phyloP scores from a whole-genome alignment of 1,140 invertebrate species.

The Halyomorpha halys region DNA sequence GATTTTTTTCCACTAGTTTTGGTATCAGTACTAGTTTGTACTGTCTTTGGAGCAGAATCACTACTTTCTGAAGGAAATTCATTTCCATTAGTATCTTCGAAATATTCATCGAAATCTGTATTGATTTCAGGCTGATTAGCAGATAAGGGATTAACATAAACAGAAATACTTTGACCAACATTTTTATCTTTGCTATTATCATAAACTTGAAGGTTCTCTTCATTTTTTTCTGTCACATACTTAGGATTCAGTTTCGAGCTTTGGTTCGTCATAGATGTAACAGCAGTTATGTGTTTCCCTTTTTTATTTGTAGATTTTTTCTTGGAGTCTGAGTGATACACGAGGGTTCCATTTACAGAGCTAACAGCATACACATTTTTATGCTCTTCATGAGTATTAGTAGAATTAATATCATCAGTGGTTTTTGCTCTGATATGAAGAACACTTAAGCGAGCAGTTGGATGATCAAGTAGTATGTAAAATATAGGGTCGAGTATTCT shows the following conservation, averaged over 20 bases:
- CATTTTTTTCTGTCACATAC: conserved; percentile 44
- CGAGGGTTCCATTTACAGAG: conserved; percentile 73
- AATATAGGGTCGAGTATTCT: conserved; percentile 71
- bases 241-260: conserved; percentile 35
- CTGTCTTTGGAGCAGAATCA: background rate
- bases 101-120: conserved; percentile 34
- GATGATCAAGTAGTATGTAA: conserved; percentile 65
- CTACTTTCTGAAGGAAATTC: conserved; percentile 2
- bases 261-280: conserved; percentile 33
- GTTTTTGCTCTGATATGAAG: conserved; percentile 54
- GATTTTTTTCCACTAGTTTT: conserved; percentile 28
- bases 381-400: background rate
- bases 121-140: conserved; percentile 29
- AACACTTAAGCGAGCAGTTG: conserved; percentile 74
- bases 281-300: conserved; percentile 25
- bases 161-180: conserved; percentile 37
- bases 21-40: background rate
- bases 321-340: conserved; percentile 55
- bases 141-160: conserved; percentile 48
- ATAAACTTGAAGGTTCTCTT: conserved; percentile 39
- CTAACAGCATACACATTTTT: conserved; percentile 73
- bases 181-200: conserved; percentile 7
- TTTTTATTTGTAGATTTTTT: conserved; percentile 14
- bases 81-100: conserved; percentile 30
- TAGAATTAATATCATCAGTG: conserved; percentile 40